Evolutionary conservation across 2,797 vertebrate species (phyloP).

Genomic region (Setipinna tenuifilis): DNA sequence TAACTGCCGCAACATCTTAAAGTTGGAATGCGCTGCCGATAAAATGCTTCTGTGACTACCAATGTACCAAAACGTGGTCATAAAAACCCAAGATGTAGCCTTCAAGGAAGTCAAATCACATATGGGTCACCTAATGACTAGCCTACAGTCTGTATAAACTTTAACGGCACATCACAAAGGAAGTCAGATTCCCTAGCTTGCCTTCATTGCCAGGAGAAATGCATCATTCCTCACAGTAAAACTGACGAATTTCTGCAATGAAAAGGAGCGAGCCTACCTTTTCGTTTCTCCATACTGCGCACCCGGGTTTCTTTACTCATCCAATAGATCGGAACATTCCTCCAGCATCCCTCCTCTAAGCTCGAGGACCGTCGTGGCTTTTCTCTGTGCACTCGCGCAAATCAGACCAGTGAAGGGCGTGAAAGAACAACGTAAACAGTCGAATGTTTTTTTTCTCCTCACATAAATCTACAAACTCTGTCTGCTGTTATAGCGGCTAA

Average conservation of each 20-base stretch:
- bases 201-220: neutral
- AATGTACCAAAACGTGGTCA: neutral
- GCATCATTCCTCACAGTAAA: neutral
- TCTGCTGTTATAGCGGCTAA: neutral
- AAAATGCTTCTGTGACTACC: neutral
- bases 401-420: constrained; percentile 23
- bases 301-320: constrained; percentile 42
- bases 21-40: neutral
- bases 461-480: neutral
- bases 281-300: constrained; percentile 60
- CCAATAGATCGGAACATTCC: constrained; percentile 39
- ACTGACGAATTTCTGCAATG: neutral
- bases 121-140: constrained; percentile 13
- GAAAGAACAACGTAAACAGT: neutral
- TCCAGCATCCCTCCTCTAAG: constrained; percentile 36
- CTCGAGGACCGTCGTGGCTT: neutral
- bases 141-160: constrained; percentile 1
- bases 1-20: neutral
- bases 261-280: constrained; percentile 52
- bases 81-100: neutral
- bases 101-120: neutral
- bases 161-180: neutral
- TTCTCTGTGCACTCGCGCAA: constrained; percentile 27
- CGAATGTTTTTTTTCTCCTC: neutral
- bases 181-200: neutral